A percentile compares a stretch with the other conserved stretches of the same genome.
Conservation (phyloP, 2,797 vertebrate genomes). For the Atherinosoma microstoma region DNA sequence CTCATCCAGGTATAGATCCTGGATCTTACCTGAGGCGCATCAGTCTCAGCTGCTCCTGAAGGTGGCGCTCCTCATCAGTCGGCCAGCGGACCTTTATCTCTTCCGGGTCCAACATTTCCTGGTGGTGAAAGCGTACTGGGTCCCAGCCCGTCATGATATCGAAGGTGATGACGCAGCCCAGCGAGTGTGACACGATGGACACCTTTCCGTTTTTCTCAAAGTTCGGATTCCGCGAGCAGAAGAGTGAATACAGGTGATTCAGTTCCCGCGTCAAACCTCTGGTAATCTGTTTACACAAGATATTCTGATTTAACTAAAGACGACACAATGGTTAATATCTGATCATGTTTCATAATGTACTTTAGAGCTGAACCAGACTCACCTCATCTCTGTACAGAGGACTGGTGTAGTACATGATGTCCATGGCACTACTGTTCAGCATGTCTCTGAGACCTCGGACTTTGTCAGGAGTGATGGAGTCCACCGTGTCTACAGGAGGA, state of each 20-base stretch:
- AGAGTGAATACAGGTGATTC: slow-evolving; percentile 93
- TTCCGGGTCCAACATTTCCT: slow-evolving; percentile 86
- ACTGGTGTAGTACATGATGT: slow-evolving; percentile 98
- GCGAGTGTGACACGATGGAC: slow-evolving; percentile 95
- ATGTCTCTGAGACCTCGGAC: slow-evolving; percentile 94
- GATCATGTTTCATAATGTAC: background rate
- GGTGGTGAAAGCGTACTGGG: slow-evolving; percentile 89
- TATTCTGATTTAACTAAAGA: background rate
- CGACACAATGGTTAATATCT: background rate
- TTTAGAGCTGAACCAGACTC: slow-evolving; percentile 35
- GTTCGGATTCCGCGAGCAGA: slow-evolving; percentile 94
- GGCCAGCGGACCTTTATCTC: slow-evolving; percentile 85
- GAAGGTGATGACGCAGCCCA: slow-evolving; percentile 96
- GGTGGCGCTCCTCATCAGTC: slow-evolving; percentile 86
- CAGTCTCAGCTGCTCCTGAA: slow-evolving; percentile 90
- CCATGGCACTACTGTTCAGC: slow-evolving; percentile 98
- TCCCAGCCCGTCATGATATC: slow-evolving; percentile 99
- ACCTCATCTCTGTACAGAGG: slow-evolving; percentile 97
- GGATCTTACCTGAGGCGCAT: slow-evolving; percentile 87
- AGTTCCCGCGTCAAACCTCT: slow-evolving; percentile 94
- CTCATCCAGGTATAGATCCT: background rate
- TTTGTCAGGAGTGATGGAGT: slow-evolving; percentile 97
- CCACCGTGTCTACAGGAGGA: slow-evolving; percentile 89
- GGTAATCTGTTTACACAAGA: slow-evolving; percentile 85
- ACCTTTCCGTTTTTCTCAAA: slow-evolving; percentile 94